phyloP scores from a whole-genome alignment of 2,113 vertebrate species.

The Diadophis punctatus region DNA sequence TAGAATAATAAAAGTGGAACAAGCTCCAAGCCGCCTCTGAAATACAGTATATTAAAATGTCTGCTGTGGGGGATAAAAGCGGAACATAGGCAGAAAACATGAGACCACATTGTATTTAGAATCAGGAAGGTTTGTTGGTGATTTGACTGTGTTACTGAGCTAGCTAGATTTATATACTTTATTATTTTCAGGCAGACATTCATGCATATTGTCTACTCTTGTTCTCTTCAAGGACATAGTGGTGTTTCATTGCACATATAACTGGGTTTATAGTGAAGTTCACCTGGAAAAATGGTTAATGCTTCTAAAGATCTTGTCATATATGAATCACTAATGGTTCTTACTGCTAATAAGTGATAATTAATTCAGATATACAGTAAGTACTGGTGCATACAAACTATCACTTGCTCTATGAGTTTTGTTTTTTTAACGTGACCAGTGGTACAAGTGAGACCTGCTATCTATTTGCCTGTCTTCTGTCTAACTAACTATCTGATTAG shows the following conservation, averaged over 20 bases:
- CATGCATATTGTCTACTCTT: neutral
- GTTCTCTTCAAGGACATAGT: neutral
- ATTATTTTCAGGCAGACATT: neutral
- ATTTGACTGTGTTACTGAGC: neutral
- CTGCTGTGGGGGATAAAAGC: neutral
- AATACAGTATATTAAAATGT: neutral
- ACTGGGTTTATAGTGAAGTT: too few species aligned
- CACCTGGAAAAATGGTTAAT: neutral
- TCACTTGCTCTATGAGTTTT: conserved; percentile 1
- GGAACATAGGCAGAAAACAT: neutral
- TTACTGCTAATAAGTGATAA: neutral
- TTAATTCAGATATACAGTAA: neutral
- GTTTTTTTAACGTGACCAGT: conserved; percentile 21
- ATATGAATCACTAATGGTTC: neutral
- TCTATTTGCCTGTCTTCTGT: neutral
- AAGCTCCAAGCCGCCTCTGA: neutral
- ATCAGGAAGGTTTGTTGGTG: neutral
- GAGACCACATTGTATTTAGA: neutral
- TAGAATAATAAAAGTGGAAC: neutral
- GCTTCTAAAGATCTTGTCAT: neutral
- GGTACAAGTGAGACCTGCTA: neutral
- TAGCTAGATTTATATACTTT: neutral
- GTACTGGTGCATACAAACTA: neutral
- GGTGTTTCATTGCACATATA: neutral
- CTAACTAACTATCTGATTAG: neutral